Conservation (phyloP, 2,888 invertebrate species). For the Erebia aethiops region DNA sequence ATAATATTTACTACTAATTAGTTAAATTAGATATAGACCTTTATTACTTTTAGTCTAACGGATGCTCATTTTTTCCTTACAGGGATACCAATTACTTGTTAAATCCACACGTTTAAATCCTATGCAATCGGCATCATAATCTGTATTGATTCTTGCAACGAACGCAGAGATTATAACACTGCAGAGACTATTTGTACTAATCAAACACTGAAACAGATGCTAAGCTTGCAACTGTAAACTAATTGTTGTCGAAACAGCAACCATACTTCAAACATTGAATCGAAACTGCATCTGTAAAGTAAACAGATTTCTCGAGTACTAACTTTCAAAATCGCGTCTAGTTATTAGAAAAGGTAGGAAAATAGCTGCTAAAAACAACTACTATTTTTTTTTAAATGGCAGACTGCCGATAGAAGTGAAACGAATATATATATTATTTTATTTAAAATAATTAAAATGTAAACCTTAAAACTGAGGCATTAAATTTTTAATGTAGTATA, state of each 20-base stretch:
- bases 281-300: background rate
- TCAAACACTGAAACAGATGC: constrained; percentile 11
- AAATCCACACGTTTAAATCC: background rate
- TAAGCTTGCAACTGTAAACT: constrained; percentile 18
- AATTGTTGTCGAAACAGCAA: background rate
- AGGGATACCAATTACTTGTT: background rate
- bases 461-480: too few relatives aligned
- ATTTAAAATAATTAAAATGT: too few relatives aligned
- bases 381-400: too few relatives aligned
- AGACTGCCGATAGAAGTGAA: too few relatives aligned
- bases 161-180: constrained; percentile 6
- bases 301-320: background rate
- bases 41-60: too few relatives aligned
- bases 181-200: constrained; percentile 16
- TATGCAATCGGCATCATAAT: background rate
- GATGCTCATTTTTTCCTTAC: too few relatives aligned
- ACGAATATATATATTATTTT: too few relatives aligned
- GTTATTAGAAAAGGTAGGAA: background rate
- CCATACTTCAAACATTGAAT: background rate
- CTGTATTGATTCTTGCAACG: background rate
- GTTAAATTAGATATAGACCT: too few relatives aligned
- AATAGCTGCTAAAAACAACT: too few relatives aligned
- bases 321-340: background rate
- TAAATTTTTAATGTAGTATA: too few relatives aligned
- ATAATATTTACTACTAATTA: too few relatives aligned